Percentiles rank a stretch among this genome's conserved stretches.
Evolutionary conservation across 2,888 invertebrate genomes (phyloP).

Genomic region (Agrotis ipsilon): DNA sequence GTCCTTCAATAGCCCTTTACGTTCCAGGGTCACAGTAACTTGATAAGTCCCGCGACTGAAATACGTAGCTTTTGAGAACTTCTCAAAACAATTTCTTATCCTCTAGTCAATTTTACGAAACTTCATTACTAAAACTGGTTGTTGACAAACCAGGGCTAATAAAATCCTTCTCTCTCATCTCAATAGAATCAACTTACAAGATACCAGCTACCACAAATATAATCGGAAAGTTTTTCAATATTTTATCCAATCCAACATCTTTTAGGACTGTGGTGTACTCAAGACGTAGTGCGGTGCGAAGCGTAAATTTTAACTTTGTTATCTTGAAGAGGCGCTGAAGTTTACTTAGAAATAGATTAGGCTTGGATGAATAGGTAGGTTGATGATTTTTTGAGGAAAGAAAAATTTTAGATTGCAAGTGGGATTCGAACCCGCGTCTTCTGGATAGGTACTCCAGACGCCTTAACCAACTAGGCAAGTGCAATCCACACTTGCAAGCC

Average conservation of each 20-base stretch:
- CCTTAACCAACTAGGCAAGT: too few species aligned
- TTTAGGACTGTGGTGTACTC: constrained; percentile 2
- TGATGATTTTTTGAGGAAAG: too few species aligned
- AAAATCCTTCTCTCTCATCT: constrained; percentile 28
- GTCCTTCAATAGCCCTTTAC: too few species aligned
- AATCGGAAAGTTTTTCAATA: constrained; percentile 60
- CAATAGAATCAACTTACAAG: constrained; percentile 16
- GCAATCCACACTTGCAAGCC: too few species aligned
- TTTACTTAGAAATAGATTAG: background rate
- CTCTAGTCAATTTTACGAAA: constrained; percentile 34
- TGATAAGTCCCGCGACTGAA: too few species aligned
- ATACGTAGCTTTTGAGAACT: background rate
- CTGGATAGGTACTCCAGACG: too few species aligned
- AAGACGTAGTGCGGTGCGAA: background rate
- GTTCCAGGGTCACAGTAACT: too few species aligned
- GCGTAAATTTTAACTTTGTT: background rate
- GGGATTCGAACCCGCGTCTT: too few species aligned
- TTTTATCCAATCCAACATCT: constrained; percentile 42
- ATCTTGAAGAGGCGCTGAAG: background rate
- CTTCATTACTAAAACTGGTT: constrained; percentile 31
- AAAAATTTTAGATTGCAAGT: too few species aligned
- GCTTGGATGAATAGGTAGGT: background rate
- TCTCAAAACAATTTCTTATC: constrained; percentile 11
- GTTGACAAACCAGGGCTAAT: constrained; percentile 49
- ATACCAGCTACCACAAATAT: constrained; percentile 42